Base-by-base conservation (phyloP, 2,113 vertebrate genomes). In the Sciurus niger region DNA sequence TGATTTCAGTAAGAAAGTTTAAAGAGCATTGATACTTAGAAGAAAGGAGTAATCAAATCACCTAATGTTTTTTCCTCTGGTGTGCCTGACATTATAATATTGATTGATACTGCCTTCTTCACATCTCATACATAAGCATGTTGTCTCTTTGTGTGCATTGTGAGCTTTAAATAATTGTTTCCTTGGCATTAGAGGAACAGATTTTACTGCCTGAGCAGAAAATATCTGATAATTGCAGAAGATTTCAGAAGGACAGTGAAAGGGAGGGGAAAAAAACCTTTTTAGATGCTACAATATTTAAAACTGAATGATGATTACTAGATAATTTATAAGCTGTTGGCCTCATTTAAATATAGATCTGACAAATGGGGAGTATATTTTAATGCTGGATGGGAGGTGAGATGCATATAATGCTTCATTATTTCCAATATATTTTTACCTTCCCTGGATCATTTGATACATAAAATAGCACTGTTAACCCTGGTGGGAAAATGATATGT, bases 1-100 rank as follows among this genome's bases (percentile, higher is more conserved):
- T 96, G 34, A 96, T 97, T 98, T 98, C 86, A 95, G 46, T 96
- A 93, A 97, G 96, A 95, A 85, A 73, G 14, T 95, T 86, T 85
- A 17, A 67, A 67, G 95, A 98, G 43, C 12, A 95, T 87, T 95
- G 90, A 94, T 94, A 93, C 70, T 97, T 86, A 25, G 48, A 53
- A 74, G 63, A 51, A 82, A 88, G 79, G 43, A 77, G 30, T 83
- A 93, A 96, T 96, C 78, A 80, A 91, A 96, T 93, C 51, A 93
- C 83, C 10, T 86, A 22, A 9, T 79, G 82, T 96, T 95, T 91
- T 86, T 93, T 95, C 55, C 77, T 95, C 32, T 55, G 30, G 34
- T 93, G 63, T 93, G 40, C 22, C 58, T 85, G 34, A 30, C 18
- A 58, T 96, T 94, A 83, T 92, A 93, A 93, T 93, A 79, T 89